phyloP scores from a whole-genome alignment of 2,888 invertebrate species.

The Ommatoiulus sabulosus region DNA sequence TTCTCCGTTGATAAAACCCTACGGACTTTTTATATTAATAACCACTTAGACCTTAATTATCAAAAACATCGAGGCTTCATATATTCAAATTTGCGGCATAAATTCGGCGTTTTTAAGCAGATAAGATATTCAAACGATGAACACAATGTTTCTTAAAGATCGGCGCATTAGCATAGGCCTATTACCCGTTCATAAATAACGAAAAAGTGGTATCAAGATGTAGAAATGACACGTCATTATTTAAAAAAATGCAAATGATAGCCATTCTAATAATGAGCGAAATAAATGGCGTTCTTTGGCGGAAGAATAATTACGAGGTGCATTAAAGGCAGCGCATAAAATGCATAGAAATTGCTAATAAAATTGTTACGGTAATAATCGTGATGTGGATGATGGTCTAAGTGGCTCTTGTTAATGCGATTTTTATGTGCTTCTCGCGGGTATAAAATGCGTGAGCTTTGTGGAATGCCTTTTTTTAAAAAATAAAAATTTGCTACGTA shows the following conservation, averaged over 20 bases:
- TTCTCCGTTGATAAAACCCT: neutral
- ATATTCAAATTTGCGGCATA: neutral
- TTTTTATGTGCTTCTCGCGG: constrained; percentile 1
- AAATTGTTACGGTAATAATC: constrained; percentile 32
- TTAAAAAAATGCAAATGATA: constrained; percentile 46
- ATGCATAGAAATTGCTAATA: constrained; percentile 48
- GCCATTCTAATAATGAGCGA: constrained; percentile 47
- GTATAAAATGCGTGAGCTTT: neutral
- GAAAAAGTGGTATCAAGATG: constrained; percentile 41
- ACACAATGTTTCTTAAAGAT: constrained; percentile 47
- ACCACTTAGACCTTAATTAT: neutral
- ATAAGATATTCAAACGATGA: constrained; percentile 41
- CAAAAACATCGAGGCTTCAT: neutral
- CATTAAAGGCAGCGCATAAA: constrained; percentile 39
- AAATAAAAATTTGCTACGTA: neutral
- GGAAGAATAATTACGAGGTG: constrained; percentile 41
- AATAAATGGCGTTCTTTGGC: constrained; percentile 30
- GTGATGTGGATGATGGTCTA: constrained; percentile 35
- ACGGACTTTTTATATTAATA: neutral
- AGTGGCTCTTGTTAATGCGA: constrained; percentile 38
- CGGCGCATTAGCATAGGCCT: constrained; percentile 17
- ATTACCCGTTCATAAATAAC: constrained; percentile 6
- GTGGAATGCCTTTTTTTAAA: constrained; percentile 13
- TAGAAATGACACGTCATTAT: constrained; percentile 47
- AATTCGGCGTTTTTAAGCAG: constrained; percentile 23